A percentile compares a stretch with the other conserved stretches of the same genome.
phyloP scores from a whole-genome alignment of 1,140 invertebrate genomes.

The Zaprionus camerounensis region DNA sequence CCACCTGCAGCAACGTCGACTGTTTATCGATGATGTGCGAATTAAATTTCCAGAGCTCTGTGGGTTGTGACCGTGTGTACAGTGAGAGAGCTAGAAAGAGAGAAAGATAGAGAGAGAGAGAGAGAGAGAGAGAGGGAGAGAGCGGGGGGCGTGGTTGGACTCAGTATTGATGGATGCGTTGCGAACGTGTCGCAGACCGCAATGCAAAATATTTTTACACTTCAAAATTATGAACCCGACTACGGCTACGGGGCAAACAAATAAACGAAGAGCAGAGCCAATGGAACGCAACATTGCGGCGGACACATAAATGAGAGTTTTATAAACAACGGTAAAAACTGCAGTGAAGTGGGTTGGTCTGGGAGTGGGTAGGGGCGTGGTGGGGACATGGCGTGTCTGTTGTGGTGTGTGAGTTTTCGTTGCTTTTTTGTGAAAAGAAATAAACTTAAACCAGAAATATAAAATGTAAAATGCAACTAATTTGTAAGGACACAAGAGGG shows the following conservation, averaged over 20 bases:
- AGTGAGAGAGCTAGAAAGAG: neutral
- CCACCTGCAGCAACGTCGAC: conserved; percentile 36
- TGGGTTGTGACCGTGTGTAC: conserved; percentile 1
- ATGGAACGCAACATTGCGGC: conserved; percentile 60
- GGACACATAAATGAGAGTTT: conserved; percentile 45
- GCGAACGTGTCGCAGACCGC: conserved; percentile 71
- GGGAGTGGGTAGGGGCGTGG: neutral
- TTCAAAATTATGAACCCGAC: conserved; percentile 62
- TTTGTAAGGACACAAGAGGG: conserved; percentile 45
- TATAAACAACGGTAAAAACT: conserved; percentile 47
- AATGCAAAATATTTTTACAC: conserved; percentile 76
- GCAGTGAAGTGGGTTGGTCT: conserved; percentile 25
- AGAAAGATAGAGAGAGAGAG: neutral
- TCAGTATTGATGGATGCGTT: conserved; percentile 66
- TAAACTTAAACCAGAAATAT: conserved; percentile 60
- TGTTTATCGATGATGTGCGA: conserved; percentile 79
- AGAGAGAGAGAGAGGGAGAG: conserved; percentile 11
- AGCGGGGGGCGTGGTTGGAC: conserved; percentile 7
- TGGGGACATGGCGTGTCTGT: neutral
- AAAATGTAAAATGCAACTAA: conserved; percentile 65
- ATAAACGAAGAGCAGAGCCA: conserved; percentile 58
- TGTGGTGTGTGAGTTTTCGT: neutral
- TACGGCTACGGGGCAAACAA: conserved; percentile 50
- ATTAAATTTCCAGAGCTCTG: conserved; percentile 63
- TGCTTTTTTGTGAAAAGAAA: conserved; percentile 29